These are phyloP conservation scores for Liasis olivaceus DNA, from an alignment of 2,797 vertebrate species.

Conservation along the genomic window DNA sequence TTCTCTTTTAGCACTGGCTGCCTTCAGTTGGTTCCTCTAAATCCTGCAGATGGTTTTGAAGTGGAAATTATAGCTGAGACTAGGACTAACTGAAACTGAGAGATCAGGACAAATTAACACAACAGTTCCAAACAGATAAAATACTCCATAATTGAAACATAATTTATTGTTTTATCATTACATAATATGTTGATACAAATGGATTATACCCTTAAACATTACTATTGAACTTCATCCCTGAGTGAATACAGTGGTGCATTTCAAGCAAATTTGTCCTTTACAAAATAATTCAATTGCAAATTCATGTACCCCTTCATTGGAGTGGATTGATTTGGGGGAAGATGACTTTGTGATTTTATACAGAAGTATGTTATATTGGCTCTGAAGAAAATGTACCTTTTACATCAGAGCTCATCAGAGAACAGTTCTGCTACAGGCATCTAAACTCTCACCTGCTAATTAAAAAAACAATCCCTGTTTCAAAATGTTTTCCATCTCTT, in stretches of 20 bases:
- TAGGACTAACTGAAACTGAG: not conserved
- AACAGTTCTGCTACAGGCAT: not conserved
- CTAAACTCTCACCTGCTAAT: constrained; percentile 15
- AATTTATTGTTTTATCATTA: constrained; percentile 50
- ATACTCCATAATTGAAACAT: not conserved
- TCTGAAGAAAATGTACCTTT: constrained; percentile 31
- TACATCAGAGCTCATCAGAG: not conserved
- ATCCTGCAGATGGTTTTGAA: not conserved
- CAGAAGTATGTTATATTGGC: not conserved
- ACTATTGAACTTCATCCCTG: constrained; percentile 63
- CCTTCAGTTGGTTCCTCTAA: not conserved
- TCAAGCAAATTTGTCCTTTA: constrained; percentile 30
- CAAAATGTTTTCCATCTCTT: not conserved
- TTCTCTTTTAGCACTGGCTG: not conserved
- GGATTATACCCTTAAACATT: not conserved
- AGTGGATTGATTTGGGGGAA: constrained; percentile 28
- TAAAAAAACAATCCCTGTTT: not conserved
- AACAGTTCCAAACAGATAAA: not conserved
- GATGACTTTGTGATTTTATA: not conserved
- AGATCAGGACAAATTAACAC: constrained; percentile 1
- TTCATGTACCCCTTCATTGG: constrained; percentile 41
- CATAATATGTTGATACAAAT: constrained; percentile 43
- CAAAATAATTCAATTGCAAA: constrained; percentile 37
- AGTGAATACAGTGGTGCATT: constrained; percentile 65
- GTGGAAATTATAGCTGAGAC: not conserved